These are phyloP conservation scores for Philonicus albiceps DNA, from an alignment of 2,888 invertebrate genomes.

Conservation along the genomic window DNA sequence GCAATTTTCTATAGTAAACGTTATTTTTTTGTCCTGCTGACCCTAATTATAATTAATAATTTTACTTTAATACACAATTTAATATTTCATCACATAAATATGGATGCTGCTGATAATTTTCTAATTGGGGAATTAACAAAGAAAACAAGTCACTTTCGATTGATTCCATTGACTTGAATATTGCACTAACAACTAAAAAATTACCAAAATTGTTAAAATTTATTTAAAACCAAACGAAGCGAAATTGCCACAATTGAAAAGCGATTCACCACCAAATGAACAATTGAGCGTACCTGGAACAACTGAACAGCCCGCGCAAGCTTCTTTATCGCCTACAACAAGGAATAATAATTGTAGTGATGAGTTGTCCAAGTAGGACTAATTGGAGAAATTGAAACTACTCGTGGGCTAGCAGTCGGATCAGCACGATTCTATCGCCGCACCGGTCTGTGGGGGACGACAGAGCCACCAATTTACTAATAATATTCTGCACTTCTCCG, in stretches of 20 bases:
- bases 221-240: not conserved
- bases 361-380: not conserved
- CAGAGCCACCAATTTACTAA: not conserved
- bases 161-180: too few relatives aligned
- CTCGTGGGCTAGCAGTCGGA: not conserved
- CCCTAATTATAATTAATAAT: too few relatives aligned
- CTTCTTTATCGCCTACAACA: not conserved
- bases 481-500: not conserved
- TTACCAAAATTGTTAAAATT: not conserved
- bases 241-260: not conserved
- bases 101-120: too few relatives aligned
- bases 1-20: too few relatives aligned
- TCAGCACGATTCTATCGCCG: not conserved
- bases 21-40: too few relatives aligned
- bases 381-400: slow-evolving; percentile 7
- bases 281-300: not conserved
- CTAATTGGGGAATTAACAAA: too few relatives aligned
- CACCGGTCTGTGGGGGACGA: not conserved
- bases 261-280: not conserved
- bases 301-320: not conserved
- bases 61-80: too few relatives aligned
- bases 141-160: too few relatives aligned
- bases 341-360: not conserved
- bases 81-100: too few relatives aligned
- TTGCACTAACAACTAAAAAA: not conserved